Percentiles rank a stretch among this genome's conserved stretches.
These are phyloP conservation scores for Yasuhikotakia modesta DNA, from an alignment of 2,797 vertebrate species.

Conservation along the genomic window DNA sequence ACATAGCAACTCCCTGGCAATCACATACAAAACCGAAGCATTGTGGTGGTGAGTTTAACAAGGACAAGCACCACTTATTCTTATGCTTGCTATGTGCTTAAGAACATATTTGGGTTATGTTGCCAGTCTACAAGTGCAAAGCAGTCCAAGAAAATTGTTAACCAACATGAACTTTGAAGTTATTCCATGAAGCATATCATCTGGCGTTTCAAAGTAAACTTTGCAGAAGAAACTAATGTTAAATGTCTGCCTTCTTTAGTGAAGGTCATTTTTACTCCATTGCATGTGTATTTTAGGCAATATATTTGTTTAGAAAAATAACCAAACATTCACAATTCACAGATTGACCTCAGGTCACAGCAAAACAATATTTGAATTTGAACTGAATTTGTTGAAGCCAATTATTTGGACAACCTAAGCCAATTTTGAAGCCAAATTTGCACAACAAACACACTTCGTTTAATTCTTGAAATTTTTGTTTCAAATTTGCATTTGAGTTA, in stretches of 20 bases:
- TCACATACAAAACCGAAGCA: background rate
- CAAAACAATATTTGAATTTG: conserved; percentile 38
- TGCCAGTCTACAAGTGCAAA: background rate
- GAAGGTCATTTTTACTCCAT: no score
- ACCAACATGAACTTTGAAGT: no score
- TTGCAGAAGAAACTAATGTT: conserved; percentile 6
- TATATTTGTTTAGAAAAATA: no score
- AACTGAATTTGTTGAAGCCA: conserved; percentile 13
- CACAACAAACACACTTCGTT: no score
- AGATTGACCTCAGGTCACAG: conserved; percentile 17
- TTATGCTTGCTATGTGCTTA: background rate
- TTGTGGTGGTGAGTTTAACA: no score
- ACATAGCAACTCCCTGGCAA: background rate
- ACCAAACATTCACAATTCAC: background rate
- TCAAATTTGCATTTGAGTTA: no score
- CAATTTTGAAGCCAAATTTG: background rate
- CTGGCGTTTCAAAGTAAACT: conserved; percentile 32
- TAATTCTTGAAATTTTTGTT: no score
- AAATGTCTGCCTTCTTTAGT: no score
- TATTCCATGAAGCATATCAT: no score
- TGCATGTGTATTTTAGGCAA: no score
- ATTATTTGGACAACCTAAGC: no score
- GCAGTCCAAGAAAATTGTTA: background rate
- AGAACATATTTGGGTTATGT: background rate
- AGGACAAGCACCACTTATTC: no score